A percentile compares a stretch with the other conserved stretches of the same genome.
Evolutionary conservation across 2,888 invertebrate species (phyloP).

Genomic region (Stratiomys singularior): DNA sequence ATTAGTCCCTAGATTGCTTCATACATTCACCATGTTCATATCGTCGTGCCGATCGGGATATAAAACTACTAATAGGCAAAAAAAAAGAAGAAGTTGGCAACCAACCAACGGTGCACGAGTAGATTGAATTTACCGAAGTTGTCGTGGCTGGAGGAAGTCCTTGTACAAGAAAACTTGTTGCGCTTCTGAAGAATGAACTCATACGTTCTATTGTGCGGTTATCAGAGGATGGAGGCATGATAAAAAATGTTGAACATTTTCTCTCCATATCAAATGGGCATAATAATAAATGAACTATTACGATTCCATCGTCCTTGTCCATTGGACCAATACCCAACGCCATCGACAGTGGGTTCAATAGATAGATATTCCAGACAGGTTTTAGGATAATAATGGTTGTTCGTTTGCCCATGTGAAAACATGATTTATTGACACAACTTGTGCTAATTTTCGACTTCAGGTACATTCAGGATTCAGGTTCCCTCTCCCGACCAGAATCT

Average conservation of each 20-base stretch:
- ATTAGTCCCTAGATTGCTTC: background rate
- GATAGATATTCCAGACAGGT: background rate
- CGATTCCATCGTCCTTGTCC: background rate
- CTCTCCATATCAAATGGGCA: background rate
- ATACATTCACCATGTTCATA: background rate
- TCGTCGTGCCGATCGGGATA: background rate
- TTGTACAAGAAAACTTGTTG: background rate
- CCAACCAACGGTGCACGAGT: background rate
- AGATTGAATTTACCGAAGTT: background rate
- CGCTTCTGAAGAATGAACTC: background rate
- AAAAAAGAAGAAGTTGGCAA: background rate
- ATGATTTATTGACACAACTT: background rate
- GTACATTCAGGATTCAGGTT: too few species aligned
- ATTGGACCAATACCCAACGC: background rate
- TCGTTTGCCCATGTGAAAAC: background rate
- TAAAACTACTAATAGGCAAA: background rate
- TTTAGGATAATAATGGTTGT: background rate
- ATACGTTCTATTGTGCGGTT: background rate
- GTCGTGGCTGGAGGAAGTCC: background rate
- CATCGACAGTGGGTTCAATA: background rate
- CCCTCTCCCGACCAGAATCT: too few species aligned
- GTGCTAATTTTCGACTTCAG: too few species aligned
- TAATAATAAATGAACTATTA: slow-evolving; percentile 25
- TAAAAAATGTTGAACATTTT: background rate
- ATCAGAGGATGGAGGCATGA: background rate